phyloP scores from a whole-genome alignment of 2,888 invertebrate genomes.

The Anodontia alba region DNA sequence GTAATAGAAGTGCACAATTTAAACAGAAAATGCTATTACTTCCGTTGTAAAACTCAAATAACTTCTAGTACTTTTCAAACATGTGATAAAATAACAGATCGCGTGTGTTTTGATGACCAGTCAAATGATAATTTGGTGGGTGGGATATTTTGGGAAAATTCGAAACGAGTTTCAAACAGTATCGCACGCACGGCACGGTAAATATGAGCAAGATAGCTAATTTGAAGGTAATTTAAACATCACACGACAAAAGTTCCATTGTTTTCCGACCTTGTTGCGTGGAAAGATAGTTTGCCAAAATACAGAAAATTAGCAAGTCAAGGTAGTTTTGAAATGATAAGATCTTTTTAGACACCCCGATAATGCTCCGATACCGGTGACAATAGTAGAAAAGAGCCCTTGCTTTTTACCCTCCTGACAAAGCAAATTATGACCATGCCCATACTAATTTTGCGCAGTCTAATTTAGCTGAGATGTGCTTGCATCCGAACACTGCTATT shows the following conservation, averaged over 20 bases:
- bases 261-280: constrained; percentile 28
- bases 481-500: too few relatives aligned
- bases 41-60: too few relatives aligned
- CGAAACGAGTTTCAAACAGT: not conserved
- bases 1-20: too few relatives aligned
- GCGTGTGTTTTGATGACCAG: not conserved
- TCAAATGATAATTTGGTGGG: not conserved
- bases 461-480: too few relatives aligned
- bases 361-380: constrained; percentile 5
- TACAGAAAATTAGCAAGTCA: constrained; percentile 47
- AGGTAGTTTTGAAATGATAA: not conserved
- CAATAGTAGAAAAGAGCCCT: too few relatives aligned
- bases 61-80: too few relatives aligned
- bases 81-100: not conserved
- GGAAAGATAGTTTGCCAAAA: constrained; percentile 25
- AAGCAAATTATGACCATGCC: too few relatives aligned
- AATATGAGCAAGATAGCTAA: not conserved
- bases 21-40: too few relatives aligned
- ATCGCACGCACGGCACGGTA: not conserved
- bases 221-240: constrained; percentile 11
- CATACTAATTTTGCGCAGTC: too few relatives aligned
- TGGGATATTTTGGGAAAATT: not conserved
- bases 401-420: too few relatives aligned
- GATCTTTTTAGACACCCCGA: constrained; percentile 11
- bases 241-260: not conserved